These are phyloP conservation scores for Rhodeus uyekii DNA, from an alignment of 2,797 vertebrate species.

Conservation along the genomic window DNA sequence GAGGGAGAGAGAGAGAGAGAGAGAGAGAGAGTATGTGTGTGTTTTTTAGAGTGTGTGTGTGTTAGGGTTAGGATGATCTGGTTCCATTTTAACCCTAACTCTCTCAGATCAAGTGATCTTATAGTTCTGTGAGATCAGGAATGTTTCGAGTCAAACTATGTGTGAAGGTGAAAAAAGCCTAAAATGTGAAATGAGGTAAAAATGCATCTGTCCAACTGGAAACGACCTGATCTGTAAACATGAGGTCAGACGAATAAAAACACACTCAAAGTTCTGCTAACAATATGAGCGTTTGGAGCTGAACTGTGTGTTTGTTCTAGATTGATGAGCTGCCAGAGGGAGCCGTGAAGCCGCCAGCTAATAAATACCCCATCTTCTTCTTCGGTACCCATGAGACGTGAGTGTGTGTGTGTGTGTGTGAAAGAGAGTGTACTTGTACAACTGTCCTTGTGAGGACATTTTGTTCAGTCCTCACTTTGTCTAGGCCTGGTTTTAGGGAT, in stretches of 20 bases:
- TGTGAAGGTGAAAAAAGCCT: not conserved
- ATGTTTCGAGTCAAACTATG: not conserved
- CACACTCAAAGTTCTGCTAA: not conserved
- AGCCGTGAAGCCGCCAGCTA: slow-evolving; percentile 96
- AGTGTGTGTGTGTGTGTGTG: slow-evolving; percentile 59
- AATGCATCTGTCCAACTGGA: not conserved
- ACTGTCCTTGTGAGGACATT: no score
- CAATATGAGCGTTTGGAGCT: not conserved
- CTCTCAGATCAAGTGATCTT: not conserved
- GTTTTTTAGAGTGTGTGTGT: no score
- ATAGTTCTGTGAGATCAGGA: not conserved
- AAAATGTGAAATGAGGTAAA: not conserved
- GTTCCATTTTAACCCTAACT: not conserved
- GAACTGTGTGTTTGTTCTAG: slow-evolving; percentile 66
- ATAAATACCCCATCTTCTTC: slow-evolving; percentile 98
- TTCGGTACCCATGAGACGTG: slow-evolving; percentile 99
- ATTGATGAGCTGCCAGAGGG: slow-evolving; percentile 99
- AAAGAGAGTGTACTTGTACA: slow-evolving; percentile 11
- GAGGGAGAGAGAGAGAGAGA: no score
- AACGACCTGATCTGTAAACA: not conserved
- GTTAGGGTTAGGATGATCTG: no score
- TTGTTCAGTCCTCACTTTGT: no score
- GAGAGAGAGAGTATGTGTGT: no score
- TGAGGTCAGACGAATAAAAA: not conserved
- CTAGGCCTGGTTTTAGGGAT: no score